A percentile compares a stretch with the other conserved stretches of the same genome.
phyloP scores from a whole-genome alignment of 2,888 invertebrate genomes.

The Andrena hattorfiana region DNA sequence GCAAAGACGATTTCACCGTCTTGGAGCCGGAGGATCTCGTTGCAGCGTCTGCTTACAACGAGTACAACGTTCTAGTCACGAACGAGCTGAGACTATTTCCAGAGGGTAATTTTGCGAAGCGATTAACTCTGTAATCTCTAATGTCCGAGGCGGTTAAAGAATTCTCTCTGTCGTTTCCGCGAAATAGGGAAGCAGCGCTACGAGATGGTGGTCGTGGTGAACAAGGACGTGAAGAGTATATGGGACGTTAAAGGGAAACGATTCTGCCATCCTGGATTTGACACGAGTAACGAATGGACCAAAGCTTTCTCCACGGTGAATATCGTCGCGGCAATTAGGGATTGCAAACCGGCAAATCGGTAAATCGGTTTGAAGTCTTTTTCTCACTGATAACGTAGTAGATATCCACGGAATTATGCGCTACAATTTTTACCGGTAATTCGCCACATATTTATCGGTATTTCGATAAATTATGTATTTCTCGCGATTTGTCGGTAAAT shows the following conservation, averaged over 20 bases:
- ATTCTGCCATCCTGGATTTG: conserved; percentile 94
- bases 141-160: neutral
- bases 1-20: conserved; percentile 93
- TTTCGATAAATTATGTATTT: too few relatives aligned
- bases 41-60: conserved; percentile 89
- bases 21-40: conserved; percentile 94
- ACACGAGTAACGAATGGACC: conserved; percentile 90
- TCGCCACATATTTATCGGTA: too few relatives aligned
- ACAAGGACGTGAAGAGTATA: conserved; percentile 87
- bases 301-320: conserved; percentile 91
- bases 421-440: too few relatives aligned
- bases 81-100: conserved; percentile 88
- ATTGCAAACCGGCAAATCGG: too few relatives aligned
- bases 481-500: too few relatives aligned
- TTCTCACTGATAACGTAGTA: too few relatives aligned
- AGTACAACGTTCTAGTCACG: conserved; percentile 89
- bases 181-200: conserved; percentile 58
- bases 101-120: conserved; percentile 83
- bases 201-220: conserved; percentile 89
- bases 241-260: conserved; percentile 89
- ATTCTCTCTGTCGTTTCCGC: neutral
- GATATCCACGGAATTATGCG: too few relatives aligned
- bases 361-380: too few relatives aligned
- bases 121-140: neutral
- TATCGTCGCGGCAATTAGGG: conserved; percentile 38